Conservation (phyloP, 2,888 invertebrate genomes). For the Pandemis heparana region DNA sequence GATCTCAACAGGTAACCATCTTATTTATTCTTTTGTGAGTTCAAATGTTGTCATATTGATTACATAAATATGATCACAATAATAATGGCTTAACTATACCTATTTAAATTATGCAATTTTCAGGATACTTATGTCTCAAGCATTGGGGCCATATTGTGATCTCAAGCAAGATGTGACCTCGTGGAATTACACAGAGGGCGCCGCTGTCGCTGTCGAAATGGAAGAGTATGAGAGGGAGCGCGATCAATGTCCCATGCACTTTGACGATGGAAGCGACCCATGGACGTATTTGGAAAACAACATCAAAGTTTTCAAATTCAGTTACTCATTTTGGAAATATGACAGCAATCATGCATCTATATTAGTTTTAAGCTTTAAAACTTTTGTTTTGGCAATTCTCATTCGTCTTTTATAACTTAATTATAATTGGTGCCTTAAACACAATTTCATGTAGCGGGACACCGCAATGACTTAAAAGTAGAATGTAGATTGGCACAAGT, state of each 20-base stretch:
- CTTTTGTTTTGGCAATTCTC: conserved; percentile 55
- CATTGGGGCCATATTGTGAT: conserved; percentile 96
- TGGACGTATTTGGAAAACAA: conserved; percentile 91
- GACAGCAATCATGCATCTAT: conserved; percentile 55
- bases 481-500: neutral
- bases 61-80: no score
- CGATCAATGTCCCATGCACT: conserved; percentile 99
- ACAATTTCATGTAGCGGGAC: neutral
- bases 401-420: conserved; percentile 53
- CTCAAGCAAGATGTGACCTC: conserved; percentile 96
- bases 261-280: conserved; percentile 96
- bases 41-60: no score
- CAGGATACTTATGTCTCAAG: conserved; percentile 89
- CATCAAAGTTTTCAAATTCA: conserved; percentile 88
- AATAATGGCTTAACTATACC: neutral
- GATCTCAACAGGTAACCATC: conserved; percentile 92
- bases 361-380: conserved; percentile 52
- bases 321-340: conserved; percentile 70
- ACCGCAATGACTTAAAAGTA: conserved; percentile 8
- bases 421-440: conserved; percentile 41
- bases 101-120: conserved; percentile 47
- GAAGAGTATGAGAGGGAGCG: conserved; percentile 96
- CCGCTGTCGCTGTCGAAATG: conserved; percentile 96
- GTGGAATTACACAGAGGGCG: conserved; percentile 95
- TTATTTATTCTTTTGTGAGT: neutral